Base-by-base conservation (phyloP, 2,113 vertebrate genomes). In the Gyps fulvus region DNA sequence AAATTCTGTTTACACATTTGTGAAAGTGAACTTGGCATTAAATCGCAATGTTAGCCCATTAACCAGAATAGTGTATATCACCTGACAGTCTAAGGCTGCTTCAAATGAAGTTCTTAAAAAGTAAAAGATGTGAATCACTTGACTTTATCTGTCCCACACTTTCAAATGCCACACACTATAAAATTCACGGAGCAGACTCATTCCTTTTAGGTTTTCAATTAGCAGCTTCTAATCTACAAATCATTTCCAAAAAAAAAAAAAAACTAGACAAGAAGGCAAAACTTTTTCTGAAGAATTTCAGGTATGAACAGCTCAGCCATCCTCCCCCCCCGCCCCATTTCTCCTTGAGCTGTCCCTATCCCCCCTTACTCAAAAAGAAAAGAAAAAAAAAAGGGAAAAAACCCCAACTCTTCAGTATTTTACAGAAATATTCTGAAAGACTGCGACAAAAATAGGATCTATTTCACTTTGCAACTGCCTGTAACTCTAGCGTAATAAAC, bases 251-350 rank as follows among this genome's bases (percentile, higher is more conserved):
- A 85, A 10, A 6, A 61, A 42, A 62, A 73, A 77, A 47, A 42
- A 34, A 4, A 2, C 18, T 61, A 90, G 76, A 92, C 32, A 67
- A 97, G 83, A 71, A 65, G 43, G 70, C 17, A 52, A 90, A 87
- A 83, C 47, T 55, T 93, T 87, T 80, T 62, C 86, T 65, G 81
- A 98, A 97, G 98, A 98, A 98, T 98, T 95, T 97, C 89, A 98
- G 96, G 96, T 97, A 98, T 98, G 97, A 98, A 61, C 84, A 93
- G 57, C 43, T 81, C 74, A 89, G 70, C 70, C 71, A 47, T 65
- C 50, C 85, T 74, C 70, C 72, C 67, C 6, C 34, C 4, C 49
- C 2, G 1, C 54, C 50, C 50, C 26, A 16, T 52, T 74, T 91
- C 63, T 87, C 47, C 83, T 91, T 74, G 45, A 94, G n/a, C 47